Percentiles rank a stretch among this genome's conserved stretches.
Evolutionary conservation across 1,140 invertebrate genomes (phyloP).

Genomic region (Lepidurus arcticus): DNA sequence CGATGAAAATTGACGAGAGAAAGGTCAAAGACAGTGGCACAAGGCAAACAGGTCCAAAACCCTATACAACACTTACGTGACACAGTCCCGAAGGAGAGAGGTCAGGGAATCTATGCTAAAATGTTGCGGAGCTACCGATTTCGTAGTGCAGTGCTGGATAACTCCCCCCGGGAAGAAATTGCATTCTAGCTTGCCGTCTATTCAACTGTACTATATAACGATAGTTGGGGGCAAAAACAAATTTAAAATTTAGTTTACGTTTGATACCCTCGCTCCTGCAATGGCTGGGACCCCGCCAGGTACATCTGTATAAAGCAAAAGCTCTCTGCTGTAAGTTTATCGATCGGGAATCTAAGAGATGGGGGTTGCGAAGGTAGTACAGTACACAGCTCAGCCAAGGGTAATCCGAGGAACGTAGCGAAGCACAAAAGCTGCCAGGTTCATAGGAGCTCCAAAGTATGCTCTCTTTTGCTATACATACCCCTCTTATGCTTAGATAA

Average conservation of each 20-base stretch:
- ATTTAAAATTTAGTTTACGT: too few species aligned
- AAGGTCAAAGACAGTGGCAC: not conserved
- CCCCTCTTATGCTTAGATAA: not conserved
- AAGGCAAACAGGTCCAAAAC: too few species aligned
- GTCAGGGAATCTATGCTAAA: too few species aligned
- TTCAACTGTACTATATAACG: too few species aligned
- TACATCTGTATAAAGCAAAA: not conserved
- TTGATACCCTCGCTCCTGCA: not conserved
- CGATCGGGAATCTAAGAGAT: conserved; percentile 19
- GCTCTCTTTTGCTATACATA: conserved; percentile 24
- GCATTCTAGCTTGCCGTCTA: too few species aligned
- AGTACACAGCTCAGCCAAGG: not conserved
- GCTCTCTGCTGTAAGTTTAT: not conserved
- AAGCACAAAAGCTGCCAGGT: not conserved
- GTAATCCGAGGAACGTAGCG: conserved; percentile 14
- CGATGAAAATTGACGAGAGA: not conserved
- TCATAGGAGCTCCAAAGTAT: not conserved
- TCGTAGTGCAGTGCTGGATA: too few species aligned
- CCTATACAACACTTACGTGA: too few species aligned
- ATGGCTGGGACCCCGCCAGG: not conserved
- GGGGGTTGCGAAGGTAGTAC: conserved; percentile 14
- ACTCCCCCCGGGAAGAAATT: too few species aligned
- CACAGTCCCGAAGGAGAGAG: too few species aligned
- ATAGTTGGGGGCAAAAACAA: too few species aligned
- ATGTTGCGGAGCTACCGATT: too few species aligned